Evolutionary conservation across 2,888 invertebrate genomes (phyloP).

Genomic region (Cantharis rufa): DNA sequence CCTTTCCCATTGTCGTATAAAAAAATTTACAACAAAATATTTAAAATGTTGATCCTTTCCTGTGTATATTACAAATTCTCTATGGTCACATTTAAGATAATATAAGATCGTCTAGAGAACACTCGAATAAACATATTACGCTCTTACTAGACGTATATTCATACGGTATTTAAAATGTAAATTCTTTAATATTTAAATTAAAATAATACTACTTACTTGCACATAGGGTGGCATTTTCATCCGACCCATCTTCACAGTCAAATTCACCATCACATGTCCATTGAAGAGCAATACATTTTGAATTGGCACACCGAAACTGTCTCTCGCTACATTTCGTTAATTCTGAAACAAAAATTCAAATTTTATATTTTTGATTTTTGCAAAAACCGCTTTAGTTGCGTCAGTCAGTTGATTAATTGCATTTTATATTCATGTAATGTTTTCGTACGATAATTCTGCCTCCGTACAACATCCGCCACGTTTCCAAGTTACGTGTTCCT

Average conservation of each 20-base stretch:
- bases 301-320: slow-evolving; percentile 76
- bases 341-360: slow-evolving; percentile 42
- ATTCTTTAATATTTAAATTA: not conserved
- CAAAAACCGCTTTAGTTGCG: no score
- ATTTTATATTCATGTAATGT: no score
- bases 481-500: no score
- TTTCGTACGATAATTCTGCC: no score
- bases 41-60: slow-evolving; percentile 3
- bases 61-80: not conserved
- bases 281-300: slow-evolving; percentile 74
- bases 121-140: not conserved
- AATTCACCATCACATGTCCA: slow-evolving; percentile 79
- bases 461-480: no score
- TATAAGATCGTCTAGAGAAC: not conserved
- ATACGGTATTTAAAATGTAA: not conserved
- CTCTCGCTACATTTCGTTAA: slow-evolving; percentile 64
- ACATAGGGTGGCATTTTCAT: slow-evolving; percentile 74
- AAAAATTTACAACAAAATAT: not conserved
- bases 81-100: slow-evolving; percentile 1
- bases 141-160: not conserved
- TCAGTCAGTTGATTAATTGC: no score
- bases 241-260: slow-evolving; percentile 83
- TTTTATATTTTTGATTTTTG: not conserved
- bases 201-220: slow-evolving; percentile 60
- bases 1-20: not conserved